phyloP scores from a whole-genome alignment of 1,140 invertebrate species.

The Batillaria attramentaria region DNA sequence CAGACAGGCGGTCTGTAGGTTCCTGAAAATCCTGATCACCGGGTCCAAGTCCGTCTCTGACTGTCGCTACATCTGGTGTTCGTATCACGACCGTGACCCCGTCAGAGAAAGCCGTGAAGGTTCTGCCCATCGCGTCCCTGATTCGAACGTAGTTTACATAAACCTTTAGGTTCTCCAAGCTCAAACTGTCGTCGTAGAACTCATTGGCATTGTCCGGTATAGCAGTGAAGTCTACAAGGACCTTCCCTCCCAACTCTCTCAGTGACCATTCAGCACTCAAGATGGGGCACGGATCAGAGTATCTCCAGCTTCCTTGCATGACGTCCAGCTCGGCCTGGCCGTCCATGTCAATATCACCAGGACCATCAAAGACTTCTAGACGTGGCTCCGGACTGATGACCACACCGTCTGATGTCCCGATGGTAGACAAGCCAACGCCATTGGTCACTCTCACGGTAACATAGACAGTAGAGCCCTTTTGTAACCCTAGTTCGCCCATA shows the following conservation, averaged over 20 bases:
- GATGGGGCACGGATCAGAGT: slow-evolving; percentile 42
- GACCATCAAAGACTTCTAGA: slow-evolving; percentile 43
- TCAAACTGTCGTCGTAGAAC: slow-evolving; percentile 45
- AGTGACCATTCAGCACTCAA: slow-evolving; percentile 42
- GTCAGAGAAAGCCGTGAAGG: slow-evolving; percentile 37
- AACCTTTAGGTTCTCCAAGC: slow-evolving; percentile 38
- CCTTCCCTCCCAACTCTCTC: slow-evolving; percentile 10
- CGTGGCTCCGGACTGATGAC: slow-evolving; percentile 39
- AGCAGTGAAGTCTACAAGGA: slow-evolving; percentile 35
- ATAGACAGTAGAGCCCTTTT: slow-evolving; percentile 31
- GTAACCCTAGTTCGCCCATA: slow-evolving; percentile 25
- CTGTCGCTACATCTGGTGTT: slow-evolving; percentile 36
- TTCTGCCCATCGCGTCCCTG: slow-evolving; percentile 45
- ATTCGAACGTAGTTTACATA: slow-evolving; percentile 43
- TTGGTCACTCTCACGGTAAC: slow-evolving; percentile 41
- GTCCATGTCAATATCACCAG: slow-evolving; percentile 16
- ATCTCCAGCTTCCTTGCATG: slow-evolving; percentile 40
- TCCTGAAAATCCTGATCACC: slow-evolving; percentile 49
- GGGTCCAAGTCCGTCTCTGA: slow-evolving; percentile 40
- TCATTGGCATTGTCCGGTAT: slow-evolving; percentile 16
- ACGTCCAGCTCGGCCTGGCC: slow-evolving; percentile 38
- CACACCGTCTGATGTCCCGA: slow-evolving; percentile 31
- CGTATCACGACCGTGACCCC: slow-evolving; percentile 48
- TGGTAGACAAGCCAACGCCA: slow-evolving; percentile 40
- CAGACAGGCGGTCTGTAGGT: slow-evolving; percentile 35